Evolutionary conservation across 2,797 vertebrate species (phyloP).

Genomic region (Falco rusticolus): DNA sequence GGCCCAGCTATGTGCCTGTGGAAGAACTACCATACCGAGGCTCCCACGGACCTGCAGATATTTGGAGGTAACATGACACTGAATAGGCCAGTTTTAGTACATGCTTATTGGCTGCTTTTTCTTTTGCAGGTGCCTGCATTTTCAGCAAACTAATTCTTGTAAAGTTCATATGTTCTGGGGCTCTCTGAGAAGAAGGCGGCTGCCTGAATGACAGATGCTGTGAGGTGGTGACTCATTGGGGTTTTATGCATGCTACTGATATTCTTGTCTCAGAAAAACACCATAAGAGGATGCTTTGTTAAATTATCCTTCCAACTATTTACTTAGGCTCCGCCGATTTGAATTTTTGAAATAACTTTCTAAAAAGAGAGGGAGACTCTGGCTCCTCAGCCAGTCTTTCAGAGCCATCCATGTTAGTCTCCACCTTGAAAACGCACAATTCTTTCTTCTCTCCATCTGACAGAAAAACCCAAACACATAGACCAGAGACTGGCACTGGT

Average conservation of each 20-base stretch:
- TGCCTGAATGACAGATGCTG: background rate
- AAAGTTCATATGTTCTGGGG: background rate
- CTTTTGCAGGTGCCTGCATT: slow-evolving; percentile 9
- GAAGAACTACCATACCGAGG: background rate
- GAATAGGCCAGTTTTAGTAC: background rate
- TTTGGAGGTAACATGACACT: background rate
- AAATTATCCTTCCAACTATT: slow-evolving; percentile 53
- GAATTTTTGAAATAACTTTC: slow-evolving; percentile 62
- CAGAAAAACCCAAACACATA: background rate
- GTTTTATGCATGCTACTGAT: slow-evolving; percentile 18
- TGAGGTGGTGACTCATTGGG: background rate
- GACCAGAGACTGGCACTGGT: background rate
- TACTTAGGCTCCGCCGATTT: slow-evolving; percentile 20
- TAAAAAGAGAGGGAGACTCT: slow-evolving; percentile 37
- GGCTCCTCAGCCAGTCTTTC: background rate
- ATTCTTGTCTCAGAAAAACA: slow-evolving; percentile 43
- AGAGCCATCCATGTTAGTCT: background rate
- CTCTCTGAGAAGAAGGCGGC: background rate
- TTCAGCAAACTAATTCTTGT: background rate
- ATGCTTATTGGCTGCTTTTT: background rate
- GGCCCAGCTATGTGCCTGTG: background rate
- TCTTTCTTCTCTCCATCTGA: background rate
- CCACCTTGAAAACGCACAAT: background rate
- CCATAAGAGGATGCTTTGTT: slow-evolving; percentile 53
- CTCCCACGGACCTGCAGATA: background rate